These are phyloP conservation scores for Chascanopsetta lugubris DNA, from an alignment of 2,113 vertebrate species.

Conservation along the genomic window DNA sequence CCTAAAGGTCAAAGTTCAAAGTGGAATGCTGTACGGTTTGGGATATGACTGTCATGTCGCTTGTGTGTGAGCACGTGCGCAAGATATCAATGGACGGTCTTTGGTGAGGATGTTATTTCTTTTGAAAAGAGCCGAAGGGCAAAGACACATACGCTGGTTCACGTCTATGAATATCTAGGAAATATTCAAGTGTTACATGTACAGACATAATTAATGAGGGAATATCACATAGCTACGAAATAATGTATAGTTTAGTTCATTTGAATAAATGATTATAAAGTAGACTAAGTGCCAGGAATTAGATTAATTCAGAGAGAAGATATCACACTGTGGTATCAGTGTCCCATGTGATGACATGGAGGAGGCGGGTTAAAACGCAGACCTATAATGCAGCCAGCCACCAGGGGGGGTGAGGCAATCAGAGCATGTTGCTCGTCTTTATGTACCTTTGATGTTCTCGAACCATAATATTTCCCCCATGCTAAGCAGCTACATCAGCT, in stretches of 20 bases:
- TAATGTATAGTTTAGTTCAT: background rate
- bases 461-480: too few species aligned
- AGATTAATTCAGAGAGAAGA: background rate
- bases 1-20: conserved; percentile 64
- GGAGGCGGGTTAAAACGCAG: too few species aligned
- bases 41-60: conserved; percentile 2
- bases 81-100: conserved; percentile 8
- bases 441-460: too few species aligned
- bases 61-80: background rate
- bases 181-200: background rate
- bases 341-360: background rate
- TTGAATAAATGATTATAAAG: background rate
- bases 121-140: background rate
- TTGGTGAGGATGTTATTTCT: conserved; percentile 39
- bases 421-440: too few species aligned
- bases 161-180: background rate
- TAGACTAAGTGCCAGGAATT: too few species aligned
- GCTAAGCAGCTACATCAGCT: too few species aligned
- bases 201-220: background rate
- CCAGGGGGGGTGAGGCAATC: too few species aligned
- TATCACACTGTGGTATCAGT: background rate
- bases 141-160: background rate
- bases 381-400: too few species aligned
- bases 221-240: background rate
- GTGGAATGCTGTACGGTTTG: conserved; percentile 18